phyloP scores from a whole-genome alignment of 2,797 vertebrate genomes.

The Macrochelys suwanniensis region DNA sequence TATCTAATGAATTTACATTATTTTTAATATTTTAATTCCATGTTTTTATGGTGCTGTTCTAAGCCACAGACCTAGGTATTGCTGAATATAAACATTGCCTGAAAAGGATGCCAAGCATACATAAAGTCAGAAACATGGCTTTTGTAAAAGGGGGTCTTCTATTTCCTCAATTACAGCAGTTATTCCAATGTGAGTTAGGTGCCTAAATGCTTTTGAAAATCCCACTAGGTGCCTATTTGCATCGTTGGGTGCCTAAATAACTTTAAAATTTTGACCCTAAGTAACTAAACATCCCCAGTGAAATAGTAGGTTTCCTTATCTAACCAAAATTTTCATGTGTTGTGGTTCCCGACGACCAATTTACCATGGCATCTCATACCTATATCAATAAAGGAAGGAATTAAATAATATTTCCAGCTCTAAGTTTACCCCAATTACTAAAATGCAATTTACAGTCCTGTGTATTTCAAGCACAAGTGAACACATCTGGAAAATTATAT shows the following conservation, averaged over 20 bases:
- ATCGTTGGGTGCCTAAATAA: neutral
- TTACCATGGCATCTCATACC: neutral
- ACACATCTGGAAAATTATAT: neutral
- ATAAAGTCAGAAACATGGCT: neutral
- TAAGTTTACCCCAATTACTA: no score
- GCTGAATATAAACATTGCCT: neutral
- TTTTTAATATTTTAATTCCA: neutral
- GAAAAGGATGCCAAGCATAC: neutral
- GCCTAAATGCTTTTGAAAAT: neutral
- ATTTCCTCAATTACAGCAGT: neutral
- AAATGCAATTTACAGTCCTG: neutral
- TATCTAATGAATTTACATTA: neutral
- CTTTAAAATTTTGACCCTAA: neutral
- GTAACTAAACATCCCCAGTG: neutral
- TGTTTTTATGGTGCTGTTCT: neutral
- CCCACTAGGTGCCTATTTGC: neutral
- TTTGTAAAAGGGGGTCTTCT: neutral
- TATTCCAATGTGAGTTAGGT: neutral
- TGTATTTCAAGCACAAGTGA: neutral
- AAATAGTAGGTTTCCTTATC: neutral
- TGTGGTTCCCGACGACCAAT: neutral
- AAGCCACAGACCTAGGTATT: neutral
- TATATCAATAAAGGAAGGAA: neutral
- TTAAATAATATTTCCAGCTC: neutral
- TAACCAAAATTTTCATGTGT: neutral